Evolutionary conservation across 1,140 invertebrate species (phyloP), one percentile per base, ranked within the genome.

Genomic region (Drosophila jambulina): DNA sequence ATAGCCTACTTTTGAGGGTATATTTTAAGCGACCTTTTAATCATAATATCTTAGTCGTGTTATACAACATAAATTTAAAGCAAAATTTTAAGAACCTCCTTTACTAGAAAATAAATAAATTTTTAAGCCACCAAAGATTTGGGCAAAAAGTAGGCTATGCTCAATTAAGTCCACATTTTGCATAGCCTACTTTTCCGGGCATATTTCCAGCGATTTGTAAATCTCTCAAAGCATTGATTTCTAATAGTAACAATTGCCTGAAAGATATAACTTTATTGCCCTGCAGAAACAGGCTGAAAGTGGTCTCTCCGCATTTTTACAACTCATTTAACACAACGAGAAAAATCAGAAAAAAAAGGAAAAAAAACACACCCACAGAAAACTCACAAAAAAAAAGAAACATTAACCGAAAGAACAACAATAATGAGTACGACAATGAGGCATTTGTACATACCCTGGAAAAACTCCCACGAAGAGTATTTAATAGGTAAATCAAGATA

Each of bases 281-380:
- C 5, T 27, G 49, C 19, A n/a, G 34, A n/a, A 42, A 29, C 19
- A 42, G n/a, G 2, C 27, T 19, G n/a, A 25, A 49, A 75, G 65
- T 78, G 59, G 63, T 69, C 65, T 79, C 78, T 70, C 68, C 65
- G 78, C 62, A 75, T 86, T 86, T 87, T 83, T 82, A 87, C 83
- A 86, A 86, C 83, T 86, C 83, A 86, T 86, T 86, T 86, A 86
- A 86, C 83, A 86, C 54, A 27, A 38, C 10, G 4, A 10, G 17
- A 57, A 25, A 25, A 15, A 48, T 19, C 19, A 49, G 21, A 72
- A 13, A 38, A 43, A 38, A 21, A 21, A 1, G 9, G 10, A 27
- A 19, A 13, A 13, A 29, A 7, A 29, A 51, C 25, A 1, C 15
- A 46, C 25, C 12, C 21, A 23, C 9, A 29, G 19, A 13, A 12